phyloP scores from a whole-genome alignment of 2,888 invertebrate genomes.

The Thera britannica region DNA sequence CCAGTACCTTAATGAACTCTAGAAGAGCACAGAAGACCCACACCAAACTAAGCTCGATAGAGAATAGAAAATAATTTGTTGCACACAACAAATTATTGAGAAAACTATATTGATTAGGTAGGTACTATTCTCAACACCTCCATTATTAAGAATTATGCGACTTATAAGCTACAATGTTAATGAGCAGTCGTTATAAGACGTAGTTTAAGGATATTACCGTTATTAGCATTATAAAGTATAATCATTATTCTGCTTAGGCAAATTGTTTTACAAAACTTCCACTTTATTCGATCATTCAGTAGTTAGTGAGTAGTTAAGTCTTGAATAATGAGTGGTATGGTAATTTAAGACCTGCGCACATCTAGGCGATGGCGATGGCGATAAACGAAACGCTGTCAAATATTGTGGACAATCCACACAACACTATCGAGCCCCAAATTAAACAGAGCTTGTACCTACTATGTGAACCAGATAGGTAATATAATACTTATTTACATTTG shows the following conservation, averaged over 20 bases:
- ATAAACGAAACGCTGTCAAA: no score
- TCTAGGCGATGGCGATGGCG: no score
- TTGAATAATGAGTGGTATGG: conserved; percentile 43
- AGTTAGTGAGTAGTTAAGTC: conserved; percentile 47
- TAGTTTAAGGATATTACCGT: conserved; percentile 23
- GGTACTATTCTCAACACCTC: neutral
- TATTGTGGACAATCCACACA: no score
- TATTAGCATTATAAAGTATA: conserved; percentile 28
- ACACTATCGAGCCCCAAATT: no score
- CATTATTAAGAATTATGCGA: neutral
- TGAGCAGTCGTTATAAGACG: conserved; percentile 19
- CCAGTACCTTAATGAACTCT: no score
- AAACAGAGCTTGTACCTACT: no score
- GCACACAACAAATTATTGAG: no score
- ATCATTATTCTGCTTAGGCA: conserved; percentile 39
- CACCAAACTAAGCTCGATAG: no score
- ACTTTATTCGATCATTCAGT: conserved; percentile 35
- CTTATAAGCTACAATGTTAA: conserved; percentile 16
- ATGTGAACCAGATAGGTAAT: no score
- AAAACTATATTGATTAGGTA: neutral
- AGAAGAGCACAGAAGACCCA: no score
- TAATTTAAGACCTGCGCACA: conserved; percentile 14
- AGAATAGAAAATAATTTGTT: no score
- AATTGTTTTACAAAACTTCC: conserved; percentile 36
- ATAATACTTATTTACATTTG: no score